A percentile compares a stretch with the other conserved stretches of the same genome.
Evolutionary conservation across 2,113 vertebrate species (phyloP).

Genomic region (Gymnorhina tibicen): DNA sequence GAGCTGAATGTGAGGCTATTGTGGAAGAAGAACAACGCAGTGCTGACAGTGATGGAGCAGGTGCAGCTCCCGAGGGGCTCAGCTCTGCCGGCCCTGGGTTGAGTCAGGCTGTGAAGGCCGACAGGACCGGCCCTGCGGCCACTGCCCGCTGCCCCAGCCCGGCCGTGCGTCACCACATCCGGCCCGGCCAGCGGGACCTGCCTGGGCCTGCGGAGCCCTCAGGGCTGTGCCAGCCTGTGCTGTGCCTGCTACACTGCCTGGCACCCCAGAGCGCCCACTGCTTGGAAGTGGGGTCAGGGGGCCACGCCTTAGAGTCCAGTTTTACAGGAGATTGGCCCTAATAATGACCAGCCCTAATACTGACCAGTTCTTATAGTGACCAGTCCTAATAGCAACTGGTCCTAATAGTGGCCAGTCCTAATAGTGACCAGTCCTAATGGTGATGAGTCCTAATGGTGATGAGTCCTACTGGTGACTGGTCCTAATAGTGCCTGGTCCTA

Average conservation of each 20-base stretch:
- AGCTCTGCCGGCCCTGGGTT: not conserved
- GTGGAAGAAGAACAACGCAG: not conserved
- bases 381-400: fast-evolving
- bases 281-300: not conserved
- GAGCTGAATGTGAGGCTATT: not conserved
- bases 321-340: too few relatives aligned
- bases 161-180: fast-evolving
- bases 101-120: not conserved
- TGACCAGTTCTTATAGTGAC: not conserved
- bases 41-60: not conserved
- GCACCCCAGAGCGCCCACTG: fast-evolving
- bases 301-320: too few relatives aligned
- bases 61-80: not conserved
- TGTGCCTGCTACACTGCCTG: fast-evolving
- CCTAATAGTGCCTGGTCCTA: fast-evolving
- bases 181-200: fast-evolving
- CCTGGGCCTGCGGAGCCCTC: fast-evolving
- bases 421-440: fast-evolving
- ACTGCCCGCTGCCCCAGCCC: not conserved
- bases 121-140: not conserved
- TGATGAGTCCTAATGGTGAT: not conserved
- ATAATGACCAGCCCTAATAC: fast-evolving
- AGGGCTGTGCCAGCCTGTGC: not conserved
- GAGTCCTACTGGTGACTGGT: too few relatives aligned
- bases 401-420: fast-evolving